Conservation (phyloP, 2,797 vertebrate species). For the Tragopan temminckii region DNA sequence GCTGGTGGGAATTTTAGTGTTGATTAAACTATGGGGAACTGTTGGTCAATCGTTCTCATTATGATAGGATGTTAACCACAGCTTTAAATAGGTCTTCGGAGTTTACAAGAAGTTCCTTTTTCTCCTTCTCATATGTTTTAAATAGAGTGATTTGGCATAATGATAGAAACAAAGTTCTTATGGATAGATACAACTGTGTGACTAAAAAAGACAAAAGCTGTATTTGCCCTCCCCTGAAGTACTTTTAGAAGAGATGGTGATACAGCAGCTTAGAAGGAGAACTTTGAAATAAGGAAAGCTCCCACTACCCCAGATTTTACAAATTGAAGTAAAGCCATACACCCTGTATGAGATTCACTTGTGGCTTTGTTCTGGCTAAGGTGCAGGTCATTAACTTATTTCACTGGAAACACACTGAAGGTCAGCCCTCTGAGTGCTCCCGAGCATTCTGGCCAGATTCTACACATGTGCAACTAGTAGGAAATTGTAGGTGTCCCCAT, state of each 20-base stretch:
- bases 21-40: neutral
- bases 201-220: accelerated
- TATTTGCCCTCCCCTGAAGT: neutral
- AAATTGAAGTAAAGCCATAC: neutral
- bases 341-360: neutral
- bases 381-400: neutral
- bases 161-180: neutral
- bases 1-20: neutral
- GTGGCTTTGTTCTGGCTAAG: neutral
- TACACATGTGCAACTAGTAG: too few relatives aligned
- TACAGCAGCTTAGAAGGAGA: neutral
- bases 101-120: neutral
- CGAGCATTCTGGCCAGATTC: accelerated
- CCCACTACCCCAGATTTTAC: neutral
- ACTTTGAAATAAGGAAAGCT: neutral
- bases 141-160: neutral
- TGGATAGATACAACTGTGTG: neutral
- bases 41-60: neutral
- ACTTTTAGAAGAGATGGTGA: neutral
- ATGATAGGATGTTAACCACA: neutral
- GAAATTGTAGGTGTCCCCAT: neutral
- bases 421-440: neutral
- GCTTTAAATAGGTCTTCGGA: neutral
- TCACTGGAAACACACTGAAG: neutral
- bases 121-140: neutral